Conservation (phyloP, 2,113 vertebrate species). For the Gopherus evgoodei region DNA sequence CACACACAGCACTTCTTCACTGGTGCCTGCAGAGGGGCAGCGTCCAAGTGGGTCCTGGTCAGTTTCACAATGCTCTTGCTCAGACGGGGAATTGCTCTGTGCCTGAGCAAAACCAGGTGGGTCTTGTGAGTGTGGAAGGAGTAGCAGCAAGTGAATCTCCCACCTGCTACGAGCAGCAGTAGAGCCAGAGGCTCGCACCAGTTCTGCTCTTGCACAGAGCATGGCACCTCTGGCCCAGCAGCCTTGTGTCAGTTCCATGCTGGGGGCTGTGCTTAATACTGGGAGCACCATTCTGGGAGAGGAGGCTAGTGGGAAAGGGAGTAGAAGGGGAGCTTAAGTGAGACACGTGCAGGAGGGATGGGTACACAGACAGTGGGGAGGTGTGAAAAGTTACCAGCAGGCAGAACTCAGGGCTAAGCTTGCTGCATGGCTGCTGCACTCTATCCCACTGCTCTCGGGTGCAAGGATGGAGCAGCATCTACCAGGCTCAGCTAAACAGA, state of each 20-base stretch:
- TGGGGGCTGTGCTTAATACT: not conserved
- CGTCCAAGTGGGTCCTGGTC: not conserved
- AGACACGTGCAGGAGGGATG: not conserved
- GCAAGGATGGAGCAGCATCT: not conserved
- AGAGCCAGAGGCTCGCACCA: not conserved
- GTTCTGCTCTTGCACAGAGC: not conserved
- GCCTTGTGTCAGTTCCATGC: not conserved
- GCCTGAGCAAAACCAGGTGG: not conserved
- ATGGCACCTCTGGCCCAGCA: not conserved
- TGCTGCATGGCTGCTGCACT: too few species aligned
- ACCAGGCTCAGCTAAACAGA: not conserved
- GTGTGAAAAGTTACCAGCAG: not conserved
- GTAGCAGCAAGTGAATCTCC: not conserved
- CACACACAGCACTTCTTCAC: too few species aligned
- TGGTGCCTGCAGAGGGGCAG: not conserved
- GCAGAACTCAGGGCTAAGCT: not conserved
- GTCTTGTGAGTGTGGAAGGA: not conserved
- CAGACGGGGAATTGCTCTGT: not conserved
- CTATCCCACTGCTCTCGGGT: not conserved
- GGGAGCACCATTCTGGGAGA: not conserved
- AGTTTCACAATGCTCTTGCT: not conserved
- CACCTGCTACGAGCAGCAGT: not conserved
- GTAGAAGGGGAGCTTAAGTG: not conserved
- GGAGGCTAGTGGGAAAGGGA: not conserved
- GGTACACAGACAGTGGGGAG: not conserved